Evolutionary conservation across 2,888 invertebrate genomes (phyloP).

Genomic region (Hylaea fasciaria): DNA sequence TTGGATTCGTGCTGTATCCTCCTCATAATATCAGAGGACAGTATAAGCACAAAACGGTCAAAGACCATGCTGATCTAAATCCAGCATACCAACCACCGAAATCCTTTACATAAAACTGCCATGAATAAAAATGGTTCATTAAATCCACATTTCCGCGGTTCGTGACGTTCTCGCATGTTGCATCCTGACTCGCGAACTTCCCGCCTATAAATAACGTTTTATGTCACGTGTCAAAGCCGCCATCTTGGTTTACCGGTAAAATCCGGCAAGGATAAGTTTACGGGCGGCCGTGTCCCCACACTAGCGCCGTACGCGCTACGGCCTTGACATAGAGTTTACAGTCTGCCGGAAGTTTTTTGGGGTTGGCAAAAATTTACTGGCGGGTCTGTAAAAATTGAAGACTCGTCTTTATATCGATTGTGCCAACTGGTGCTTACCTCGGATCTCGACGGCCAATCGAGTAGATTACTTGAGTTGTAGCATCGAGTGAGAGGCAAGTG

Average conservation of each 20-base stretch:
- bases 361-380: slow-evolving; percentile 49
- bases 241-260: slow-evolving; percentile 72
- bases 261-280: slow-evolving; percentile 57
- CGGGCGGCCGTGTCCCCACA: slow-evolving; percentile 47
- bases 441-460: slow-evolving; percentile 75
- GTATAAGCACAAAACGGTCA: slow-evolving; percentile 10
- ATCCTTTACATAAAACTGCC: slow-evolving; percentile 68
- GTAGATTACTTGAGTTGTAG: slow-evolving; percentile 64
- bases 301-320: slow-evolving; percentile 54
- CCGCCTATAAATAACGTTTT: slow-evolving; percentile 78
- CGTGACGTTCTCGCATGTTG: slow-evolving; percentile 80
- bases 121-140: slow-evolving; percentile 80
- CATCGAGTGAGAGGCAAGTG: slow-evolving; percentile 51
- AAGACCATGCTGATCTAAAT: slow-evolving; percentile 31
- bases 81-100: slow-evolving; percentile 44
- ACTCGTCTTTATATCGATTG: slow-evolving; percentile 78
- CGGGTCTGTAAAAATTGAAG: slow-evolving; percentile 68
- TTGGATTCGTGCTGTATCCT: too few relatives aligned
- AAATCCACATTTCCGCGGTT: slow-evolving; percentile 72
- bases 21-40: too few relatives aligned
- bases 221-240: slow-evolving; percentile 80
- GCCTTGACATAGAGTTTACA: slow-evolving; percentile 64
- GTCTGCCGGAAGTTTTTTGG: slow-evolving; percentile 46
- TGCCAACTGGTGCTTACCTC: slow-evolving; percentile 82
- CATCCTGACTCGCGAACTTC: slow-evolving; percentile 78